Conservation (phyloP, 2,797 vertebrate genomes). For the Eleutherodactylus coqui region DNA sequence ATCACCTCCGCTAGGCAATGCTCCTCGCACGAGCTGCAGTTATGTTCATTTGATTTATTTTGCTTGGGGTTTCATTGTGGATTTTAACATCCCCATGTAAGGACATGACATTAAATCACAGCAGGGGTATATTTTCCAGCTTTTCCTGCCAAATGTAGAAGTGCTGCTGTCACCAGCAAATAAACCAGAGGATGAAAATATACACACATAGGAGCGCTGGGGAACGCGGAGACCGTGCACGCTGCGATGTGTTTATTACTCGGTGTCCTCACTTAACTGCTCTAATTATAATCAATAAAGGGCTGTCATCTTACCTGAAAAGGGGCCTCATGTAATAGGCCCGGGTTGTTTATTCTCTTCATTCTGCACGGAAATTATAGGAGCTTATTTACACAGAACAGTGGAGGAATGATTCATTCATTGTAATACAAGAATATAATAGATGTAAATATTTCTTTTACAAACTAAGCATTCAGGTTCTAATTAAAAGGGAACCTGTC, state of each 20-base stretch:
- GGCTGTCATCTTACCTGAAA: background rate
- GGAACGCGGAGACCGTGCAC: background rate
- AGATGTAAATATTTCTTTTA: too few relatives aligned
- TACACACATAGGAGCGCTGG: conserved; percentile 3
- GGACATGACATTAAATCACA: conserved; percentile 40
- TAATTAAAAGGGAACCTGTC: too few relatives aligned
- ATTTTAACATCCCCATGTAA: conserved; percentile 56
- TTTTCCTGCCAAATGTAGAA: conserved; percentile 15
- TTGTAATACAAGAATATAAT: background rate
- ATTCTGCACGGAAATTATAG: background rate
- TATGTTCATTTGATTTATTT: conserved; percentile 48
- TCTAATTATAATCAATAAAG: background rate
- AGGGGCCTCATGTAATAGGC: background rate
- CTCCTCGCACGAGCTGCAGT: conserved; percentile 22
- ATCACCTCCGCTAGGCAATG: background rate
- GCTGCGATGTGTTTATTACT: background rate
- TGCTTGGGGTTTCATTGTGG: conserved; percentile 41
- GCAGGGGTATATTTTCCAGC: conserved; percentile 34
- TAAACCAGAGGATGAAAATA: conserved; percentile 21
- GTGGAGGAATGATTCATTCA: background rate
- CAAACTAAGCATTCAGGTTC: too few relatives aligned
- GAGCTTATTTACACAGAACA: background rate
- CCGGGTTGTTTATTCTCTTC: background rate
- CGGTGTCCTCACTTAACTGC: background rate
- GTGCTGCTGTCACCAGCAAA: conserved; percentile 41